Base-by-base conservation (phyloP, 2,113 vertebrate genomes). In the Boulengeromyrus knoepffleri region DNA sequence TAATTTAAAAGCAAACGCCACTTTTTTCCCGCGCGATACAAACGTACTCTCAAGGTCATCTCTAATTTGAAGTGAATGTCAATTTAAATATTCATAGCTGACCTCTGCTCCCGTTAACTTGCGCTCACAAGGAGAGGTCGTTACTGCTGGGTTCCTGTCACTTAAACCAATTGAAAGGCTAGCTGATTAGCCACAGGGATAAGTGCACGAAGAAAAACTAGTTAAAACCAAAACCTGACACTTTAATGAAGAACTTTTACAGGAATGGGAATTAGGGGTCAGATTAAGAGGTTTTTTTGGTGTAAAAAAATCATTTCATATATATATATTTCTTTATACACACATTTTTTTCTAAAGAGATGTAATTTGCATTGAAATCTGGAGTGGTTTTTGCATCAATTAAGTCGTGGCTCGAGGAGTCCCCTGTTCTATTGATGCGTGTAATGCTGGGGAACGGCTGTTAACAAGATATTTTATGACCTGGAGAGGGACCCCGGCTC, bases 81-180 rank as follows among this genome's bases (percentile, higher is more conserved):
- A 90, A 47, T 93, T 92, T 95, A 94, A 96, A 95, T 94, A 95
- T 95, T 95, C 93, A 95, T 94, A 92, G 90, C 83, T 94, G 93
- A 94, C 94, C 93, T 92, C 90, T 88, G 92, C 94, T 93, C 88
- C 94, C 91, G 90, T 80, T 86, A 47, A 87, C 92, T 87, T 74
- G n/a, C 62, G 50, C 45, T 90, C 89, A 86, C 88, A 70, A 62
- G 10, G 58, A 90, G 86, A 88, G 89, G 86, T 80, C 85, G 77
- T 90, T 58, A 88, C 90, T 92, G 87, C 92, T 92, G 92, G 93
- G 91, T 91, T 88, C 58, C 91, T 91, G 91, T 92, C 92, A 89
- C 58, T 87, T 83, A 62, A 85, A 89, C 83, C 66, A 87, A 85
- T 45, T 91, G 90, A 89, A 92, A 66, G 90, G 90, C 91, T 90